phyloP scores from a whole-genome alignment of 2,797 vertebrate genomes.

The Delichon dasypus region DNA sequence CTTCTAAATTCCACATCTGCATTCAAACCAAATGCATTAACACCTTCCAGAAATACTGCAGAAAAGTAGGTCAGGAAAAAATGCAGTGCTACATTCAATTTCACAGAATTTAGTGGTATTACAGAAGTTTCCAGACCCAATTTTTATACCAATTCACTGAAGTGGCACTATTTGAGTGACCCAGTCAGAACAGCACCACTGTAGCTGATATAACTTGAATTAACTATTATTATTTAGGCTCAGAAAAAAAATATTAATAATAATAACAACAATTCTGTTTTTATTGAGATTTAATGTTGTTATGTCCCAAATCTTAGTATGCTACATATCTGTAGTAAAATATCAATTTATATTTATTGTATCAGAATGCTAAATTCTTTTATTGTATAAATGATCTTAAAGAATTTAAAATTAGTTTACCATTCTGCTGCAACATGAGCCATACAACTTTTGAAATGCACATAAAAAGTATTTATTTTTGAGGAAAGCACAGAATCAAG shows the following conservation, averaged over 20 bases:
- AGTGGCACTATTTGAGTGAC: not conserved
- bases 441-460: not conserved
- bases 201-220: not conserved
- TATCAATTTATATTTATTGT: not conserved
- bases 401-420: not conserved
- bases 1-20: not conserved
- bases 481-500: not conserved
- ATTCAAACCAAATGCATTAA: not conserved
- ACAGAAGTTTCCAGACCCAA: not conserved
- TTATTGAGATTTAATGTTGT: not conserved
- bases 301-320: not conserved
- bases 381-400: not conserved
- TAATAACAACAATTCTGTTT: not conserved
- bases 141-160: not conserved
- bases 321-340: not conserved
- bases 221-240: not conserved
- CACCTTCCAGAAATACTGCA: not conserved
- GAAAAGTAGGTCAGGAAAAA: slow-evolving; percentile 33
- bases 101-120: not conserved
- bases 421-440: not conserved
- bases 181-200: not conserved
- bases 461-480: not conserved
- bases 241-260: accelerated
- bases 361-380: not conserved
- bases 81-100: not conserved